Evolutionary conservation across 2,888 invertebrate genomes (phyloP).

Genomic region (Hartigia nigra): DNA sequence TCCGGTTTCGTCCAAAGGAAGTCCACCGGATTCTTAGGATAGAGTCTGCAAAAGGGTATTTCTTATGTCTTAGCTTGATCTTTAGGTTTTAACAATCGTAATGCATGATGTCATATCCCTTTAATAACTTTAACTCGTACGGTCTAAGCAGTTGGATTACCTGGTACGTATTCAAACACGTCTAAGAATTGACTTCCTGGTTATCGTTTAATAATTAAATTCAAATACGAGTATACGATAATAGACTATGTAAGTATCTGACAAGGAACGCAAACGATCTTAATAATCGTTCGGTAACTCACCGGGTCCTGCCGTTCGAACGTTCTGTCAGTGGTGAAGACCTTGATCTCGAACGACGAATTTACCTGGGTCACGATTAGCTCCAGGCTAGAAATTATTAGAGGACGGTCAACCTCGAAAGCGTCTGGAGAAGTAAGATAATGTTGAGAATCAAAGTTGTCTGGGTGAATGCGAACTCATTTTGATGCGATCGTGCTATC

Average conservation of each 20-base stretch:
- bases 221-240: neutral
- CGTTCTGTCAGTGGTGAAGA: neutral
- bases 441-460: neutral
- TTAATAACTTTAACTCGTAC: neutral
- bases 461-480: neutral
- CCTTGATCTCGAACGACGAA: slow-evolving; percentile 15
- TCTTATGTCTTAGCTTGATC: neutral
- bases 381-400: slow-evolving; percentile 16
- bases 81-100: neutral
- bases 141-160: neutral
- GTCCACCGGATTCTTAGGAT: neutral
- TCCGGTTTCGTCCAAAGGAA: neutral
- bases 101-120: neutral
- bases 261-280: neutral
- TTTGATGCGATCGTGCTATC: neutral
- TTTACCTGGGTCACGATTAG: slow-evolving; percentile 20
- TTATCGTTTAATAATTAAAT: neutral
- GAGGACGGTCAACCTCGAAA: neutral
- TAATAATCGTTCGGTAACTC: neutral
- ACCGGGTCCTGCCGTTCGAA: neutral
- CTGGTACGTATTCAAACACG: neutral
- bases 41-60: neutral
- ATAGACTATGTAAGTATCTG: neutral
- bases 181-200: neutral
- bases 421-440: neutral